Conservation (phyloP, 2,113 vertebrate species). For the Pseudorhombus dupliciocellatus region DNA sequence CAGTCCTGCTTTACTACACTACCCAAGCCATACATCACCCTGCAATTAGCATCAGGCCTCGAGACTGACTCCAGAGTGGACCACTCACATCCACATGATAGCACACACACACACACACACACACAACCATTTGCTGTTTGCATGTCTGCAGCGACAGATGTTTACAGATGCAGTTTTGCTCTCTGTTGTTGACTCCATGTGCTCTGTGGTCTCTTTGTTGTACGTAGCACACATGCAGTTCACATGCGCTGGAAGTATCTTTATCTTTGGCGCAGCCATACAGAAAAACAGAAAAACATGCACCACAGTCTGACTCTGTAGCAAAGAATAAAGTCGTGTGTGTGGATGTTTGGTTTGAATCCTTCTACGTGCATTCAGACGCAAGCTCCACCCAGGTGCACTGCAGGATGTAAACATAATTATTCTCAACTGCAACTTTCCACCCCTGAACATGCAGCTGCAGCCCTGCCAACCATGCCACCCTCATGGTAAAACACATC, state of each 20-base stretch:
- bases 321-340: not conserved
- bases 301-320: not conserved
- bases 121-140: not conserved
- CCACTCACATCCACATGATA: conserved; percentile 4
- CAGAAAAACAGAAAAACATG: not conserved
- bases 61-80: conserved; percentile 31
- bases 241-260: not conserved
- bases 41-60: conserved; percentile 71
- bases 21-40: conserved; percentile 70
- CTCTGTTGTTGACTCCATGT: conserved; percentile 2
- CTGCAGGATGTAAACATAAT: conserved; percentile 65
- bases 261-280: not conserved
- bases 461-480: conserved; percentile 27
- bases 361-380: conserved; percentile 30
- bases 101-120: conserved; percentile 5
- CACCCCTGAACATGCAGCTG: conserved; percentile 56
- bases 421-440: conserved; percentile 71
- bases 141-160: not conserved
- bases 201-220: conserved; percentile 14
- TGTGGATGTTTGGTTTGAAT: not conserved
- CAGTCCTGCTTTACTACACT: conserved; percentile 38
- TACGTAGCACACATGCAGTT: conserved; percentile 7
- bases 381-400: conserved; percentile 52
- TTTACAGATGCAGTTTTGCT: not conserved
- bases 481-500: conserved; percentile 27